phyloP scores from a whole-genome alignment of 2,888 invertebrate genomes.

The Globia sparganii region DNA sequence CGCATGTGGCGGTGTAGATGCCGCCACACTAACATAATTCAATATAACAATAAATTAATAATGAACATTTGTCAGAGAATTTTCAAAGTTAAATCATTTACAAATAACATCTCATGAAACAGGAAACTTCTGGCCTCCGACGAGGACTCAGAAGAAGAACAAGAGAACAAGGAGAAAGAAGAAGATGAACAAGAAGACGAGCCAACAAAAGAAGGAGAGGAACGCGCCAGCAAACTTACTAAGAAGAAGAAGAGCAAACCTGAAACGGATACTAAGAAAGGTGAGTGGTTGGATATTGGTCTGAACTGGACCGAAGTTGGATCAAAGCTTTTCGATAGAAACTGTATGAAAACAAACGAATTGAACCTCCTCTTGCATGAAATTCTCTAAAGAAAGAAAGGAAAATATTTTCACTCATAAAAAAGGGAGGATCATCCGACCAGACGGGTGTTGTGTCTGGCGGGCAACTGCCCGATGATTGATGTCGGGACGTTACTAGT shows the following conservation, averaged over 20 bases:
- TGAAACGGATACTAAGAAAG: slow-evolving; percentile 90
- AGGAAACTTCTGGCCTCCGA: slow-evolving; percentile 96
- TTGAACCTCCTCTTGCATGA: background rate
- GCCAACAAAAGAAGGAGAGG: slow-evolving; percentile 93
- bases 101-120: background rate
- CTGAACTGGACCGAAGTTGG: background rate
- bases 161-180: slow-evolving; percentile 93
- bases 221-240: slow-evolving; percentile 90
- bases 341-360: background rate
- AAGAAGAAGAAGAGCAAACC: slow-evolving; percentile 90
- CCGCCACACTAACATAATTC: background rate
- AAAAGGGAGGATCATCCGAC: no score
- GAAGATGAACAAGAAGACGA: slow-evolving; percentile 93
- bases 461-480: no score
- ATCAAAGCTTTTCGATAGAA: background rate
- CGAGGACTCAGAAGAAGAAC: slow-evolving; percentile 96
- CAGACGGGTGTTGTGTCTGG: no score
- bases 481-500: no score
- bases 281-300: background rate
- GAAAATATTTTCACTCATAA: no score
- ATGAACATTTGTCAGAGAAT: no score
- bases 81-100: no score
- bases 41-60: background rate
- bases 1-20: no score
- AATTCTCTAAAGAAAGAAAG: no score